phyloP scores from a whole-genome alignment of 2,888 invertebrate species.

The Chouioia cunea region DNA sequence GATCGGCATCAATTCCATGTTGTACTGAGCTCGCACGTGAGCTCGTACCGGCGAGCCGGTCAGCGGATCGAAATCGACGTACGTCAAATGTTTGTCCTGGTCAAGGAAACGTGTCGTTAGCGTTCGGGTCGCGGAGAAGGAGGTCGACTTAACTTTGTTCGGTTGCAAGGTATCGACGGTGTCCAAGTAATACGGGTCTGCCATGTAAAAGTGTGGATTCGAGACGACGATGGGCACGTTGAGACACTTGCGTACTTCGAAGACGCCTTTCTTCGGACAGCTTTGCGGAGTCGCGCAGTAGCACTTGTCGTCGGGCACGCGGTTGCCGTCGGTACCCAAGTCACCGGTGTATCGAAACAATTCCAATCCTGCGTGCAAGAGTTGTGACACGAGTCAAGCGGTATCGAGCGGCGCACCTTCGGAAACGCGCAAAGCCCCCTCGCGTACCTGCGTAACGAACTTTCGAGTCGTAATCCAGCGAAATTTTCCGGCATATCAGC shows the following conservation, averaged over 20 bases:
- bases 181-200: constrained; percentile 69
- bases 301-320: constrained; percentile 70
- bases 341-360: constrained; percentile 77
- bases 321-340: constrained; percentile 77
- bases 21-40: constrained; percentile 81
- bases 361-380: constrained; percentile 43
- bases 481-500: constrained; percentile 77
- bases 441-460: constrained; percentile 20
- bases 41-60: constrained; percentile 82
- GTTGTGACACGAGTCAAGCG: not conserved
- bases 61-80: constrained; percentile 84
- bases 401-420: not conserved
- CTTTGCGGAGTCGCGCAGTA: constrained; percentile 73
- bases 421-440: no score
- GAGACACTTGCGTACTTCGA: constrained; percentile 77
- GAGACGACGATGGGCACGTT: constrained; percentile 82
- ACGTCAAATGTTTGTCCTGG: constrained; percentile 79
- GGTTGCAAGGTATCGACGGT: constrained; percentile 60
- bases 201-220: constrained; percentile 82
- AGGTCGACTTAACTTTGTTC: constrained; percentile 44
- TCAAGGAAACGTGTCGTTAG: no score
- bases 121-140: not conserved
- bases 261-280: constrained; percentile 80
- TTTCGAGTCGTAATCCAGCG: constrained; percentile 43
- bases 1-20: constrained; percentile 74